Evolutionary conservation across 2,113 vertebrate species (phyloP), one percentile per base, ranked within the genome.

Genomic region (Daboia siamensis): DNA sequence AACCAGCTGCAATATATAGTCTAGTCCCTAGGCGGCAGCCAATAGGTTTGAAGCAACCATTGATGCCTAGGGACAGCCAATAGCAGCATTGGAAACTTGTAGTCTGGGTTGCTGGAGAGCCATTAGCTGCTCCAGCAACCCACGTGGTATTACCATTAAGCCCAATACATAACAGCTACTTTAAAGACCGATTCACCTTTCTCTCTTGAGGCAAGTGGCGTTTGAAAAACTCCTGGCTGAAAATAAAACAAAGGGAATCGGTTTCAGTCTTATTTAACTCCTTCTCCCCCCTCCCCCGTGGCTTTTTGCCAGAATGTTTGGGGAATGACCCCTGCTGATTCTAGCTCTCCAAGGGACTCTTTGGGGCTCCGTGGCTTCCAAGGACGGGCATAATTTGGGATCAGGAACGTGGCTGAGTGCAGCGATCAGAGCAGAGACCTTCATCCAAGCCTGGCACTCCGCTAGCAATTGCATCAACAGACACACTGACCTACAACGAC

Each of bases 311-410:
- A 84, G n/a, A 21, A 44, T 84, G 12, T 86, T 23, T 48, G 84
- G 44, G 84, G 84, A 46, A 26, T 3, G 33, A n/a, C 84, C 90
- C n/a, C 1, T 54, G 91, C 94, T 51, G 48, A 69, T 90, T 90
- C 93, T 91, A 90, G 51, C 64, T 23, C 94, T 69, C 95, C 93
- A 93, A 91, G 92, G 10, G 94, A 23, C 5, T 26, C 56, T 13
- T 86, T 33, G 93, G 12, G 90, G 92, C 7, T 24, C 33, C 1
- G 6, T 33, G 33, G 4, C 44, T 12, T 86, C 8, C 11, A 95
- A 74, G 52, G 39, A 90, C 89, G 39, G 88, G 52, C 90, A 1
- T 0, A 33, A 61, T 48, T 56, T 13, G 29, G 5, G 59, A 51
- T 86, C 6, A 8, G 91, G 64, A 52, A 87, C 80, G 84, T 17